Evolutionary conservation across 2,797 vertebrate species (phyloP).

Genomic region (Vespertilio murinus): DNA sequence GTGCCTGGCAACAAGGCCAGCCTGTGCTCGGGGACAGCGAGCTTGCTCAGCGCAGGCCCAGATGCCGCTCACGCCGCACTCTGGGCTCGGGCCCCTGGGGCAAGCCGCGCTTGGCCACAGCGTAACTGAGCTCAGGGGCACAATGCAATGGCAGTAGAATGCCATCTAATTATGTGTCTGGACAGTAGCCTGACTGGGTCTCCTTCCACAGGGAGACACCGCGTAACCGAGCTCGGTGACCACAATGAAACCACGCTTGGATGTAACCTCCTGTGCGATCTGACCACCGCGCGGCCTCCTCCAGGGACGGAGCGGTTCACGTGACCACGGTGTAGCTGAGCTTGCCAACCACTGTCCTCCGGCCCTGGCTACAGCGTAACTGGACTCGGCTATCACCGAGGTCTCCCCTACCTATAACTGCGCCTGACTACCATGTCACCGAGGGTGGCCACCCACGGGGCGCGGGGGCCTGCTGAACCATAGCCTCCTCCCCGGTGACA

Average conservation of each 20-base stretch:
- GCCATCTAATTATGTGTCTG: not conserved
- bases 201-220: not conserved
- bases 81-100: not conserved
- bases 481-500: not conserved
- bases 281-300: not conserved
- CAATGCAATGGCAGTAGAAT: not conserved
- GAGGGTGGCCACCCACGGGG: not conserved
- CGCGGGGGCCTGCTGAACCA: not conserved
- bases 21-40: not conserved
- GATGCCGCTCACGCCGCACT: not conserved
- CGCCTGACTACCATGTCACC: not conserved
- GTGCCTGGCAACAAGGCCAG: conserved; percentile 9
- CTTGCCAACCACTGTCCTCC: not conserved
- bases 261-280: not conserved
- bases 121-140: not conserved
- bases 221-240: not conserved
- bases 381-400: not conserved
- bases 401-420: not conserved
- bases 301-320: not conserved
- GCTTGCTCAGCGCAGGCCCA: not conserved
- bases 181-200: not conserved
- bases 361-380: not conserved
- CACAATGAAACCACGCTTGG: not conserved
- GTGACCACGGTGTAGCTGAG: not conserved
- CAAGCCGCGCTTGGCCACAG: not conserved